A percentile compares a stretch with the other conserved stretches of the same genome.
Evolutionary conservation across 1,140 invertebrate species (phyloP).

Genomic region (Melipona quadrifasciata): DNA sequence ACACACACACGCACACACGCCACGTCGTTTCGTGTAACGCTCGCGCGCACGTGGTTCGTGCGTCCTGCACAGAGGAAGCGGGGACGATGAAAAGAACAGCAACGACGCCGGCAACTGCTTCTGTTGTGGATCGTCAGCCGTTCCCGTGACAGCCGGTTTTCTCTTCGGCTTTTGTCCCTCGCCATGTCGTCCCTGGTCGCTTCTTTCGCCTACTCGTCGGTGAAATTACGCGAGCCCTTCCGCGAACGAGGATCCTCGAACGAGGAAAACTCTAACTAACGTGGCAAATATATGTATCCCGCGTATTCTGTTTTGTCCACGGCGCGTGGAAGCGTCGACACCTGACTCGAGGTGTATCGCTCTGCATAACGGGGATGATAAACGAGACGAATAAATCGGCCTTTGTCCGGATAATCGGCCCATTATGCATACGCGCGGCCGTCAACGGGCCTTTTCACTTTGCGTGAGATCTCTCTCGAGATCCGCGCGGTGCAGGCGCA

Average conservation of each 20-base stretch:
- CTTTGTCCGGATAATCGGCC: constrained; percentile 32
- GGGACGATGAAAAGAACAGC: constrained; percentile 36
- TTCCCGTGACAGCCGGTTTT: constrained; percentile 21
- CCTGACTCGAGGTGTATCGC: background rate
- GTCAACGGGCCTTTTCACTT: constrained; percentile 27
- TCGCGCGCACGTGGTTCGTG: background rate
- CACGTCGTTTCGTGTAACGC: background rate
- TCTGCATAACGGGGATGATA: background rate
- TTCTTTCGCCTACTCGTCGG: constrained; percentile 15
- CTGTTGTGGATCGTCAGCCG: constrained; percentile 32
- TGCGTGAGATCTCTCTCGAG: constrained; percentile 14
- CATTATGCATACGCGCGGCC: constrained; percentile 36
- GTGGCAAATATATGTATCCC: background rate
- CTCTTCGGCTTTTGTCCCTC: constrained; percentile 43
- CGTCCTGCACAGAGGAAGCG: constrained; percentile 1
- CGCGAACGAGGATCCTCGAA: no score
- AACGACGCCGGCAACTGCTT: constrained; percentile 15
- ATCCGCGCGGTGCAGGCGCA: no score
- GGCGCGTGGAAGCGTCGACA: background rate
- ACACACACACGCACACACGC: background rate
- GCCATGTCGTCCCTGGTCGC: constrained; percentile 20
- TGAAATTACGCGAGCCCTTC: background rate
- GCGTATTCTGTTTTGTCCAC: background rate
- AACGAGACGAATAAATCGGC: constrained; percentile 20
- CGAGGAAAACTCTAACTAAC: no score